Conservation (phyloP, 2,113 vertebrate genomes). For the Atrichornis clamosus region DNA sequence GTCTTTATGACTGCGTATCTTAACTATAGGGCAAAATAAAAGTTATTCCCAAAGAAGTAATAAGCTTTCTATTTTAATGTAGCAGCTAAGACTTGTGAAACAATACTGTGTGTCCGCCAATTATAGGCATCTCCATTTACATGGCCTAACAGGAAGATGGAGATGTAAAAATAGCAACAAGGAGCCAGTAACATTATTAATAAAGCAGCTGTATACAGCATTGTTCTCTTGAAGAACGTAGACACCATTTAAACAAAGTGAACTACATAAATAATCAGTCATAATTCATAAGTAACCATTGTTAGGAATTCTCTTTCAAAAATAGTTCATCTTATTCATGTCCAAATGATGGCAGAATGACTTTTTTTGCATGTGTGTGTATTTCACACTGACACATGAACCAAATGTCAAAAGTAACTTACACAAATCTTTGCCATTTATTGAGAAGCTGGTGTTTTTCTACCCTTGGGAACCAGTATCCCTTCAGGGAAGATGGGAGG, state of each 20-base stretch:
- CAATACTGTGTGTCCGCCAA: neutral
- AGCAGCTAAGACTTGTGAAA: conserved; percentile 29
- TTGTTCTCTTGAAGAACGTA: conserved; percentile 35
- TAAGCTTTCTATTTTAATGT: conserved; percentile 3
- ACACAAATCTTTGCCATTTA: neutral
- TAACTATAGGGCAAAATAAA: neutral
- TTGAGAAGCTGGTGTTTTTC: neutral
- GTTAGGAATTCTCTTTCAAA: conserved; percentile 16
- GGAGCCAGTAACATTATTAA: neutral
- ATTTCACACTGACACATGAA: neutral
- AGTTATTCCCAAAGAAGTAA: conserved; percentile 5
- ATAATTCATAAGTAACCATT: neutral
- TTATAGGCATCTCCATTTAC: conserved; percentile 37
- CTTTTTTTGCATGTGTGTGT: neutral
- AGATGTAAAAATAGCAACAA: conserved; percentile 58
- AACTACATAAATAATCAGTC: neutral
- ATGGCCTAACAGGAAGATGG: conserved; percentile 33
- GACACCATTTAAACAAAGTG: conserved; percentile 39
- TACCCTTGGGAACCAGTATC: neutral
- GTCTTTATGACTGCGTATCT: neutral
- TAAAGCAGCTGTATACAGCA: conserved; percentile 32
- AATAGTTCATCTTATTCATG: neutral
- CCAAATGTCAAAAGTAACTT: neutral
- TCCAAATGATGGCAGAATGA: neutral
- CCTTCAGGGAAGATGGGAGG: neutral